Percentiles rank a stretch among this genome's conserved stretches.
Evolutionary conservation across 2,113 vertebrate genomes (phyloP).

Genomic region (Todiramphus saurophagus): DNA sequence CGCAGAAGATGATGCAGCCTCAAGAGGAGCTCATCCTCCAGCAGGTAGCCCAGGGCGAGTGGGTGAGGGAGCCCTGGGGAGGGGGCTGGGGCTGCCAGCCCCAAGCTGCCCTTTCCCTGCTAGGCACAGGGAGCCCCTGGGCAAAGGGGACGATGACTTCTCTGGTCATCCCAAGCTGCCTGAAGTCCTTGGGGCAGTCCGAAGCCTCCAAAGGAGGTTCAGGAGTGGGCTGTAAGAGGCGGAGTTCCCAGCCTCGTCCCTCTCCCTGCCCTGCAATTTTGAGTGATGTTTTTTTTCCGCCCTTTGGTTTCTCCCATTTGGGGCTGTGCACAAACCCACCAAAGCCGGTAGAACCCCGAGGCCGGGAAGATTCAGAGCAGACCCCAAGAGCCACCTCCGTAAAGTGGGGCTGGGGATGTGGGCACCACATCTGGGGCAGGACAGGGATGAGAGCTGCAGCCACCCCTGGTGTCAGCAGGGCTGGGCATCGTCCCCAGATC

Average conservation of each 20-base stretch:
- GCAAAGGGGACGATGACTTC: background rate
- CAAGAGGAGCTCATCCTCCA: conserved; percentile 76
- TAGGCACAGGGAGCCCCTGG: background rate
- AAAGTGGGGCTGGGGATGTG: background rate
- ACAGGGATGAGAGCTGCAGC: background rate
- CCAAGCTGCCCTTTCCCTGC: background rate
- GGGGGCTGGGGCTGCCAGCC: background rate
- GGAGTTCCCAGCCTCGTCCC: background rate
- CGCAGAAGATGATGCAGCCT: conserved; percentile 76
- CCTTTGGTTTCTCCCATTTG: background rate
- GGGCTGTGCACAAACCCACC: background rate
- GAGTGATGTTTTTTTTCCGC: background rate
- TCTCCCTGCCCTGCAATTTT: background rate
- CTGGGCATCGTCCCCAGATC: background rate
- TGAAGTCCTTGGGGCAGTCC: background rate
- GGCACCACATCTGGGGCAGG: background rate
- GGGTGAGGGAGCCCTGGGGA: background rate
- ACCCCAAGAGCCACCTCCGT: background rate
- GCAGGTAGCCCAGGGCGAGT: conserved; percentile 56
- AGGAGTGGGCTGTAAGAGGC: background rate
- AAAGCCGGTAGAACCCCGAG: background rate
- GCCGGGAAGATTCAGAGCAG: background rate
- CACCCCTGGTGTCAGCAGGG: background rate
- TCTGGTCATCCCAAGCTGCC: too few relatives aligned
- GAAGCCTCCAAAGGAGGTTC: background rate